These are phyloP conservation scores for mouse (Mus musculus) DNA, from an alignment of 2,113 vertebrate genomes.

Conservation along the genomic window DNA sequence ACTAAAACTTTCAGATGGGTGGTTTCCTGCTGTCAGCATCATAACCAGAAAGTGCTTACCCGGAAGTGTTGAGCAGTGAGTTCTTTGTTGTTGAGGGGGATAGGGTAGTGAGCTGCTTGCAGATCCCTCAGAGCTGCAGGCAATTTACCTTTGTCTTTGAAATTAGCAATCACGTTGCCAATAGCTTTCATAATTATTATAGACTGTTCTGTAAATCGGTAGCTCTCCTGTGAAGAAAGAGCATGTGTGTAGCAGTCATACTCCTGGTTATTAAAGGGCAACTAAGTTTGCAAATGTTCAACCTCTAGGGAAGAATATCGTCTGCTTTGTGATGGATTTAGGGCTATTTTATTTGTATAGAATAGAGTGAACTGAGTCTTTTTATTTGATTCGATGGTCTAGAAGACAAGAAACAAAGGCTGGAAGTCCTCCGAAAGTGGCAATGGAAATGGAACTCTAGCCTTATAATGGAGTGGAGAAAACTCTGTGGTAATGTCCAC, in stretches of 20 bases:
- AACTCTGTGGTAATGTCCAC: not conserved
- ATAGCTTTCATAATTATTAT: constrained; percentile 88
- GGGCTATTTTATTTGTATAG: not conserved
- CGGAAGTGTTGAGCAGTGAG: constrained; percentile 72
- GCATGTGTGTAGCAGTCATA: not conserved
- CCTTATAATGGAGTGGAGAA: not conserved
- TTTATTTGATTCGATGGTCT: not conserved
- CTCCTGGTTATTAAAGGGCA: not conserved
- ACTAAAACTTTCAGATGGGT: not conserved
- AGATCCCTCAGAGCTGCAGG: constrained; percentile 84
- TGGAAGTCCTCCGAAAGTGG: too few species aligned
- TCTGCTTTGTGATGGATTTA: not conserved
- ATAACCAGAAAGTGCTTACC: not conserved
- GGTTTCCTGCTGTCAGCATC: not conserved
- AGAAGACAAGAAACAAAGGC: not conserved
- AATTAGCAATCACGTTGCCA: constrained; percentile 89
- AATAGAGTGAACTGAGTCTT: not conserved
- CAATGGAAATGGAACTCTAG: not conserved
- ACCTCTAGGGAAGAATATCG: not conserved
- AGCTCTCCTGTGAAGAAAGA: constrained; percentile 90
- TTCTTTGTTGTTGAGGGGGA: constrained; percentile 74
- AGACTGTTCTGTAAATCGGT: constrained; percentile 89
- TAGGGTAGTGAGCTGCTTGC: constrained; percentile 85
- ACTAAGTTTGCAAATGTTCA: not conserved
- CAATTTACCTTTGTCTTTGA: constrained; percentile 84